Conservation (phyloP, 2,797 vertebrate genomes). For the Glyptemys insculpta region DNA sequence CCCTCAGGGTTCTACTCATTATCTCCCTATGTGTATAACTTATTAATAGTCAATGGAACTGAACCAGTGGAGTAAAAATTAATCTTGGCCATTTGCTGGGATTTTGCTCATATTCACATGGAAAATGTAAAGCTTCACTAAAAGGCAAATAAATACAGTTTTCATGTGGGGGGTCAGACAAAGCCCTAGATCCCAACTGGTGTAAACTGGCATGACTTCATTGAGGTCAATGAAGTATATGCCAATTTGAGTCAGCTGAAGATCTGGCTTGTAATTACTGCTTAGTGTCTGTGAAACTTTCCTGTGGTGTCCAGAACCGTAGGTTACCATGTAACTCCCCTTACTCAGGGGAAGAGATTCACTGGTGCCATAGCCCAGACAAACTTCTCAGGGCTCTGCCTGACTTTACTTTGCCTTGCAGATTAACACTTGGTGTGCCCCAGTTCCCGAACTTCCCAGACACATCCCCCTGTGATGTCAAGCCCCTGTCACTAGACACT, state of each 20-base stretch:
- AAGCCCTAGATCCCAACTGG: constrained; percentile 71
- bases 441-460: not conserved
- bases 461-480: not conserved
- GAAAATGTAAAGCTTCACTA: constrained; percentile 62
- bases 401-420: not conserved
- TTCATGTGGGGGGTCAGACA: constrained; percentile 44
- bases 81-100: constrained; percentile 20
- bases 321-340: not conserved
- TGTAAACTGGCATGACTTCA: constrained; percentile 71
- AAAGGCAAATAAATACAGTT: constrained; percentile 59
- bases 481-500: too few relatives aligned
- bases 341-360: not conserved
- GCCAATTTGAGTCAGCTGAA: constrained; percentile 59
- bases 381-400: not conserved
- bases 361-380: not conserved
- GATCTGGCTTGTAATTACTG: constrained; percentile 55
- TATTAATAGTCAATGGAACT: constrained; percentile 32
- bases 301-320: not conserved
- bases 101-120: constrained; percentile 47
- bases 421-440: not conserved
- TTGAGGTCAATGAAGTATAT: constrained; percentile 59
- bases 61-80: constrained; percentile 57
- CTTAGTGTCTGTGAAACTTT: constrained; percentile 1
- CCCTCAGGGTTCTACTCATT: constrained; percentile 21
- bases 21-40: constrained; percentile 35